These are phyloP conservation scores for Nibea albiflora DNA, from an alignment of 2,113 vertebrate genomes.

Conservation along the genomic window DNA sequence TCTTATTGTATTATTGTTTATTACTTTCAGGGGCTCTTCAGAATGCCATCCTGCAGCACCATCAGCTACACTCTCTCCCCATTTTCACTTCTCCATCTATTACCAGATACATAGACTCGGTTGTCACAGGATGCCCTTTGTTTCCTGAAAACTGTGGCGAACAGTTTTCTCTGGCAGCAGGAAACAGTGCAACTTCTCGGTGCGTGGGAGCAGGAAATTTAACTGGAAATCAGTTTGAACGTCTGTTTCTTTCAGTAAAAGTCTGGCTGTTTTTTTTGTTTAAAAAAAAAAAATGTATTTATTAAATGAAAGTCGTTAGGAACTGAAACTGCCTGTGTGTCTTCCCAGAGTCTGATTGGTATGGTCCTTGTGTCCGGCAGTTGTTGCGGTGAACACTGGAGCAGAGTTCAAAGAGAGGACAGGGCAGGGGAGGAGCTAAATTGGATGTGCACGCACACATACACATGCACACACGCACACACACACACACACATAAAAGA, in stretches of 20 bases:
- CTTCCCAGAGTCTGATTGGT: conserved; percentile 34
- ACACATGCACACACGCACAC: conserved; percentile 8
- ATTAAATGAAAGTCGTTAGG: conserved; percentile 6
- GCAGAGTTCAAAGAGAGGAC: conserved; percentile 74
- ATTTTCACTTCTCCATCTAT: conserved; percentile 38
- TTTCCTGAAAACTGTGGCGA: conserved; percentile 29
- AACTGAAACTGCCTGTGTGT: conserved; percentile 15
- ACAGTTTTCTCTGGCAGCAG: conserved; percentile 23
- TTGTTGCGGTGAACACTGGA: conserved; percentile 41
- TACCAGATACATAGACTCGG: conserved; percentile 18
- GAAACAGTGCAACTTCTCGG: conserved; percentile 19
- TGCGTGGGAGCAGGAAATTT: conserved; percentile 26
- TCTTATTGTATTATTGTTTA: conserved; percentile 6
- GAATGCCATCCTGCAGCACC: background rate
- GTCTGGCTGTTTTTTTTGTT: background rate
- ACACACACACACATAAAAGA: conserved; percentile 20
- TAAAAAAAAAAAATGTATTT: no score
- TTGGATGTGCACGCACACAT: conserved; percentile 6
- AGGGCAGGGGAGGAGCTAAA: conserved; percentile 43
- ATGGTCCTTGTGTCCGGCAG: conserved; percentile 45
- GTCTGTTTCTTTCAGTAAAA: conserved; percentile 14
- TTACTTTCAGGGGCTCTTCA: background rate
- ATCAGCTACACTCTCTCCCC: conserved; percentile 20
- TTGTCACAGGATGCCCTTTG: conserved; percentile 17
- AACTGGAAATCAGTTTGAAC: conserved; percentile 35